These are phyloP conservation scores for Myopa testacea DNA, from an alignment of 2,888 invertebrate species.

Conservation along the genomic window DNA sequence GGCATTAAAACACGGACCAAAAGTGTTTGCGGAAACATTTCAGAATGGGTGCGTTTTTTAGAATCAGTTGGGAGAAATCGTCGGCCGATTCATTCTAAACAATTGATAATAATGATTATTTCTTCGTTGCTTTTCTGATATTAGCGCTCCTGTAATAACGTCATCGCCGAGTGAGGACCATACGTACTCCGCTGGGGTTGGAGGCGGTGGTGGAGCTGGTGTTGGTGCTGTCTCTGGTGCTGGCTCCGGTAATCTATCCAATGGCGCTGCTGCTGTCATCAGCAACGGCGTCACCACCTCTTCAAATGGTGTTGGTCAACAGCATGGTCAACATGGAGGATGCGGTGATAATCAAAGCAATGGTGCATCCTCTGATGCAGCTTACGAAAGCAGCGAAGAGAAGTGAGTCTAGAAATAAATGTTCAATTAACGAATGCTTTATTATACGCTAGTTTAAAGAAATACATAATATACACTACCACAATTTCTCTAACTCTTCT, in stretches of 20 bases:
- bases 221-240: conserved; percentile 66
- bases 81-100: too few species aligned
- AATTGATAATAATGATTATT: too few species aligned
- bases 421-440: too few species aligned
- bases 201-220: conserved; percentile 57
- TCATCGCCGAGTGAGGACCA: conserved; percentile 93
- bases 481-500: not conserved
- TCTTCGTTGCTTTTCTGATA: not conserved
- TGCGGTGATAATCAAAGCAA: conserved; percentile 64
- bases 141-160: conserved; percentile 76
- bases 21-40: conserved; percentile 71
- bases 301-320: conserved; percentile 46
- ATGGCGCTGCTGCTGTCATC: conserved; percentile 56
- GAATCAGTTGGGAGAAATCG: not conserved
- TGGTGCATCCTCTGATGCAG: conserved; percentile 71
- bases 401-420: conserved; percentile 62
- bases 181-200: conserved; percentile 81
- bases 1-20: conserved; percentile 87
- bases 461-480: too few species aligned
- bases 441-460: not conserved
- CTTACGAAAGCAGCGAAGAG: conserved; percentile 73
- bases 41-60: conserved; percentile 63
- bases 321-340: conserved; percentile 42
- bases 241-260: conserved; percentile 53
- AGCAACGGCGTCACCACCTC: conserved; percentile 43